These are phyloP conservation scores for Hypercompe scribonia DNA, from an alignment of 2,888 invertebrate species.

Conservation along the genomic window DNA sequence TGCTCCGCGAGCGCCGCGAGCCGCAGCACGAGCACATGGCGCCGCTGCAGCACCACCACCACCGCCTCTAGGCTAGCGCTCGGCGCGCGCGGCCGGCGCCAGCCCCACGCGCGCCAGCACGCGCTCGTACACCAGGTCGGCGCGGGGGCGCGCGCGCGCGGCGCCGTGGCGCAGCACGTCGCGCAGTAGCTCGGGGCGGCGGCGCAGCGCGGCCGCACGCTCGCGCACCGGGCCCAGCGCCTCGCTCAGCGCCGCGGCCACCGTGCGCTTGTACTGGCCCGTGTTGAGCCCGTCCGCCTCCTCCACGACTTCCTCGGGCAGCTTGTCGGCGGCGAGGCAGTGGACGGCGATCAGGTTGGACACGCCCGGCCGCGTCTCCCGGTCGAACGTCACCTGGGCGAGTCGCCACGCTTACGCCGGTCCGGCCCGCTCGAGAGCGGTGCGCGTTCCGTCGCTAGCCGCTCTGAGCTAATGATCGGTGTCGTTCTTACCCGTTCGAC, in stretches of 20 bases:
- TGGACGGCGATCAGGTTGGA: constrained; percentile 95
- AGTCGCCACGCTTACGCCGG: neutral
- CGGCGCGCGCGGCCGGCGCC: constrained; percentile 4
- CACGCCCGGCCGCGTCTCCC: constrained; percentile 93
- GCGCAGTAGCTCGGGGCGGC: constrained; percentile 84
- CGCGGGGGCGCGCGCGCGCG: constrained; percentile 87
- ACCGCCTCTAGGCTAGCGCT: constrained; percentile 51
- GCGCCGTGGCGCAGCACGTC: constrained; percentile 80
- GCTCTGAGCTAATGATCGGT: neutral
- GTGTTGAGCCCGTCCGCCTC: constrained; percentile 90
- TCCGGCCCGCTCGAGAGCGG: neutral
- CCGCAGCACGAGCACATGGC: constrained; percentile 35
- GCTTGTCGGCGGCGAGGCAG: constrained; percentile 89
- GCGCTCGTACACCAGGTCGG: constrained; percentile 88
- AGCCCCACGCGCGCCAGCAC: constrained; percentile 81
- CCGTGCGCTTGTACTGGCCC: constrained; percentile 86
- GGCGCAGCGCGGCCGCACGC: constrained; percentile 74
- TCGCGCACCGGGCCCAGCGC: constrained; percentile 60
- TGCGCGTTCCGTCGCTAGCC: neutral
- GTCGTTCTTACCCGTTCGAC: neutral
- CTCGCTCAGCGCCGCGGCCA: constrained; percentile 59
- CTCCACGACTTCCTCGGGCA: constrained; percentile 89
- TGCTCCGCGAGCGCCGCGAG: constrained; percentile 78
- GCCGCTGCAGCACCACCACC: constrained; percentile 61
- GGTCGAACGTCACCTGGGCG: constrained; percentile 91